Percentiles rank a stretch among this genome's conserved stretches.
phyloP scores from a whole-genome alignment of 2,113 vertebrate species.

The Cryptomyrus ogoouensis region DNA sequence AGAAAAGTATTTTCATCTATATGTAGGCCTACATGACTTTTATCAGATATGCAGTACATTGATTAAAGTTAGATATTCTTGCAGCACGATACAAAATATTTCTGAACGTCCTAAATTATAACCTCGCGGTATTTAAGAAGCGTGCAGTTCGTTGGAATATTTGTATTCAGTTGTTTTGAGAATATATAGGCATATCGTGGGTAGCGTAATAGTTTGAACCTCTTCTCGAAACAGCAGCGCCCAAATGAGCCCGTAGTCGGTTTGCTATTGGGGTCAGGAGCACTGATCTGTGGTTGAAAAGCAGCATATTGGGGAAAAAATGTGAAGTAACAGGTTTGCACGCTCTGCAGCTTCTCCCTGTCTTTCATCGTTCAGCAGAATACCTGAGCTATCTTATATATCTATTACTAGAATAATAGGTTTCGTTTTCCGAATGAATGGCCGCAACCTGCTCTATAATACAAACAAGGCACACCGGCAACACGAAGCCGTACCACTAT shows the following conservation, averaged over 20 bases:
- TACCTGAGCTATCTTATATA: neutral
- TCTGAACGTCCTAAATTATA: neutral
- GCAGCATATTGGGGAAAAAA: neutral
- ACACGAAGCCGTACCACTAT: neutral
- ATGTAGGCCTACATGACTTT: neutral
- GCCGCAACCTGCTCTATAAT: neutral
- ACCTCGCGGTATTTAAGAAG: neutral
- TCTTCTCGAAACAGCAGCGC: neutral
- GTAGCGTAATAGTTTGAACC: neutral
- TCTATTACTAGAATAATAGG: slow-evolving; percentile 1
- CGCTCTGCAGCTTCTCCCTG: neutral
- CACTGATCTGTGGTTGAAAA: neutral
- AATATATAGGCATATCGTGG: neutral
- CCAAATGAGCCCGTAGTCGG: neutral
- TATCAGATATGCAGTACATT: neutral
- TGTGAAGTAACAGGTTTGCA: neutral
- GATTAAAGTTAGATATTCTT: neutral
- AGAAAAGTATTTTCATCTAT: neutral
- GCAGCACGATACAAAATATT: neutral
- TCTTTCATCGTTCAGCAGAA: neutral
- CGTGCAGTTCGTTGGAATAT: neutral
- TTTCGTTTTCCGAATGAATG: slow-evolving; percentile 3
- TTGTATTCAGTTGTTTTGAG: neutral
- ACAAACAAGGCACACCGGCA: neutral
- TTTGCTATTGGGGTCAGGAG: neutral